Evolutionary conservation across 1,140 invertebrate species (phyloP).

Genomic region (Luehdorfia chinensis): DNA sequence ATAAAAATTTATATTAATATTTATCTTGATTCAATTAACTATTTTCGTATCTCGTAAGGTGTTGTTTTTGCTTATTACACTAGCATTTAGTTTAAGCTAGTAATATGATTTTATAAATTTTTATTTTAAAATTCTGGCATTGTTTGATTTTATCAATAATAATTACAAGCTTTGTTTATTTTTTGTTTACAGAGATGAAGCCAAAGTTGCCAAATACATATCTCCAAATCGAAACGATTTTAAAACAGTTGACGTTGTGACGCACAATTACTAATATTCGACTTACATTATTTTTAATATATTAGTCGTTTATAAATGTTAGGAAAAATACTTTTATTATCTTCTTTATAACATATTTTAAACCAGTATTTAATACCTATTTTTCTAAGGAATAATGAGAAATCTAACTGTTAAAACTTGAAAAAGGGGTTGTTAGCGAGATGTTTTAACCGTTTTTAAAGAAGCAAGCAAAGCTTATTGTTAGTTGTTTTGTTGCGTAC

Average conservation of each 20-base stretch:
- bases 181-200: slow-evolving; percentile 67
- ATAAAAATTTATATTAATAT: too few relatives aligned
- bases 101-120: too few relatives aligned
- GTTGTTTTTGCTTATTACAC: too few relatives aligned
- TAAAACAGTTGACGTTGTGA: slow-evolving; percentile 62
- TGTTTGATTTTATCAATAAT: too few relatives aligned
- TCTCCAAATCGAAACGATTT: slow-evolving; percentile 45
- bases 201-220: slow-evolving; percentile 42
- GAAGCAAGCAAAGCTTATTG: slow-evolving; percentile 38
- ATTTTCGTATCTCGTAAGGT: too few relatives aligned
- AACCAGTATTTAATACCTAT: slow-evolving; percentile 25
- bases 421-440: slow-evolving; percentile 28
- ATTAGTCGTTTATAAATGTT: slow-evolving; percentile 28
- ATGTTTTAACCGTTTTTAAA: slow-evolving; percentile 14
- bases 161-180: too few relatives aligned
- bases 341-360: slow-evolving; percentile 19
- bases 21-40: too few relatives aligned
- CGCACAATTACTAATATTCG: slow-evolving; percentile 42
- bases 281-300: slow-evolving; percentile 32
- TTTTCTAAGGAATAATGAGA: slow-evolving; percentile 32
- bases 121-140: too few relatives aligned
- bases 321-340: slow-evolving; percentile 23
- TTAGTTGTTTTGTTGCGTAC: slow-evolving; percentile 28
- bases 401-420: slow-evolving; percentile 24
- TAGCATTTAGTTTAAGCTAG: too few relatives aligned